Percentiles rank a stretch among this genome's conserved stretches.
These are phyloP conservation scores for Xanthorhoe designata DNA, from an alignment of 2,888 invertebrate species.

Conservation along the genomic window DNA sequence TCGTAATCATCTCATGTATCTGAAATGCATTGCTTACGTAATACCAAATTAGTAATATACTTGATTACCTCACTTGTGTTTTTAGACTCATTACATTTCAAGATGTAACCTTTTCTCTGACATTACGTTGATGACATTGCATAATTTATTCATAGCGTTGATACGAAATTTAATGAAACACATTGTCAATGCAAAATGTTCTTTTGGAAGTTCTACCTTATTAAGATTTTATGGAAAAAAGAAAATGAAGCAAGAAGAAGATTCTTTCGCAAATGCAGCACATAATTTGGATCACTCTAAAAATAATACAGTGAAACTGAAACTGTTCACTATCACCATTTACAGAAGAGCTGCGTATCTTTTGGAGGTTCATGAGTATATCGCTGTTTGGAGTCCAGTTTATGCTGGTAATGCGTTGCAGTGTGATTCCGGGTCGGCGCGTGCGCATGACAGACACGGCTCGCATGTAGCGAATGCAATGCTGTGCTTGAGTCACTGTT, in stretches of 20 bases:
- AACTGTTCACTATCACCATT: conserved; percentile 44
- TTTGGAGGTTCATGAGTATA: conserved; percentile 3
- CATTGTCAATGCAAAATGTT: too few relatives aligned
- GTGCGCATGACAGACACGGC: conserved; percentile 55
- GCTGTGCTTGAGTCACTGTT: neutral
- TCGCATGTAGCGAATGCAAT: conserved; percentile 45
- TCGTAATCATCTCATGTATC: too few relatives aligned
- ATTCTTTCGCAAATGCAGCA: conserved; percentile 27
- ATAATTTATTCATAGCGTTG: too few relatives aligned
- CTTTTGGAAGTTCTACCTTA: neutral
- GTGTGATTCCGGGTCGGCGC: conserved; percentile 63
- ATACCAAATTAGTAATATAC: too few relatives aligned
- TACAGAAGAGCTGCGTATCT: conserved; percentile 30
- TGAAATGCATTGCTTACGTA: too few relatives aligned
- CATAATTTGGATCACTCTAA: conserved; percentile 49
- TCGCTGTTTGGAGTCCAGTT: conserved; percentile 43
- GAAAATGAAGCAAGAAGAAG: conserved; percentile 1
- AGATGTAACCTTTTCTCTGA: too few relatives aligned
- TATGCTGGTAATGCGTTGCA: conserved; percentile 51
- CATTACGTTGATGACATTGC: too few relatives aligned
- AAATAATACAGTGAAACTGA: conserved; percentile 57
- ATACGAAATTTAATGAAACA: too few relatives aligned
- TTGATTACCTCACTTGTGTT: too few relatives aligned
- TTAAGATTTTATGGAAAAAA: neutral
- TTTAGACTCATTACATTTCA: too few relatives aligned